These are phyloP conservation scores for Acromyrmex heyeri DNA, from an alignment of 1,140 invertebrate species.

Conservation along the genomic window DNA sequence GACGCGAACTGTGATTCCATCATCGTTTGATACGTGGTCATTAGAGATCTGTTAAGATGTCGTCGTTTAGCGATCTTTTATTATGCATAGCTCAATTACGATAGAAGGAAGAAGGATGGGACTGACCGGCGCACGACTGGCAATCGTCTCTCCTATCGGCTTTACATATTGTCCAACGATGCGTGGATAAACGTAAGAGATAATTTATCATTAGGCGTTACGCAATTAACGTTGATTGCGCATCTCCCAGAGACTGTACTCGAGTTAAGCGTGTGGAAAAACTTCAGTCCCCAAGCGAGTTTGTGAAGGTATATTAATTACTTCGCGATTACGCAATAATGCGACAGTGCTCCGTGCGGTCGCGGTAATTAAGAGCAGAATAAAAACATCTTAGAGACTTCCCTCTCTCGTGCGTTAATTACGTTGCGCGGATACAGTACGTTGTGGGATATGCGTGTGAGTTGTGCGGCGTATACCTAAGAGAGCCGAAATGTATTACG, in stretches of 20 bases:
- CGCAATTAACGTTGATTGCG: slow-evolving; percentile 74
- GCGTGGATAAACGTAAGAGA: slow-evolving; percentile 55
- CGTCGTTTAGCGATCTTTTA: slow-evolving; percentile 62
- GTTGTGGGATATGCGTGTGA: background rate
- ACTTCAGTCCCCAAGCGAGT: slow-evolving; percentile 33
- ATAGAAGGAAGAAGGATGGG: slow-evolving; percentile 41
- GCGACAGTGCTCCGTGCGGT: slow-evolving; percentile 45
- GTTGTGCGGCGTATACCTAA: background rate
- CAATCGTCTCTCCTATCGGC: slow-evolving; percentile 33
- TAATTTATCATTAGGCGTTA: slow-evolving; percentile 75
- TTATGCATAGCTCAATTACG: slow-evolving; percentile 63
- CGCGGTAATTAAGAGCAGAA: slow-evolving; percentile 37
- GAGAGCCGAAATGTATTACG: slow-evolving; percentile 48
- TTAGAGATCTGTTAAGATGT: slow-evolving; percentile 61
- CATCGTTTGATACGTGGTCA: slow-evolving; percentile 57
- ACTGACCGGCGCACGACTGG: slow-evolving; percentile 33
- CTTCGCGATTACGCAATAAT: slow-evolving; percentile 57
- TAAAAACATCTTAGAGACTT: slow-evolving; percentile 37
- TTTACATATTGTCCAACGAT: slow-evolving; percentile 43
- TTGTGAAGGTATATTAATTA: slow-evolving; percentile 66
- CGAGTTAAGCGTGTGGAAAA: slow-evolving; percentile 41
- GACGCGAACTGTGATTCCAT: slow-evolving; percentile 24
- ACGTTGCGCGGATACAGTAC: background rate
- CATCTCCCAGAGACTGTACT: slow-evolving; percentile 14
- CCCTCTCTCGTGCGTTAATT: slow-evolving; percentile 43